These are phyloP conservation scores for Zaprionus obscuricornis DNA, from an alignment of 2,888 invertebrate species.

Conservation along the genomic window DNA sequence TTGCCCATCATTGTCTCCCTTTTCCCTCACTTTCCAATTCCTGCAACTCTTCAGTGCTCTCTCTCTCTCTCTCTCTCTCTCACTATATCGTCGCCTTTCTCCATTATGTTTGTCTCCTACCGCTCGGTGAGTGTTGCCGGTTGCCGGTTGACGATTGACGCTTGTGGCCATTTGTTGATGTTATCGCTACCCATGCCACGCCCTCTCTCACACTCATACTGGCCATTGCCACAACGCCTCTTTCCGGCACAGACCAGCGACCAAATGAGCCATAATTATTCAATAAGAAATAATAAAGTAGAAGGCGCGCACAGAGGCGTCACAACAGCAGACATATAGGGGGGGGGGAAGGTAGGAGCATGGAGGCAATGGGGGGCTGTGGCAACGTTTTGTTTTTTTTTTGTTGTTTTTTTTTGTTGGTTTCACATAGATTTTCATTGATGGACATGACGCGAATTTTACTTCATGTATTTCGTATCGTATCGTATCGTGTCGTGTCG, in stretches of 20 bases:
- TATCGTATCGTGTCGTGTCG: too few relatives aligned
- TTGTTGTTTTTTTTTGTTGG: constrained; percentile 30
- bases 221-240: too few relatives aligned
- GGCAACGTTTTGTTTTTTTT: constrained; percentile 16
- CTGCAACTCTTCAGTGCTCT: background rate
- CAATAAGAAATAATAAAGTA: constrained; percentile 81
- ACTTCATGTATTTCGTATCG: too few relatives aligned
- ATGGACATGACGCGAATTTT: constrained; percentile 63
- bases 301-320: constrained; percentile 26
- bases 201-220: too few relatives aligned
- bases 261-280: constrained; percentile 82
- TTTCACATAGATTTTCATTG: constrained; percentile 59
- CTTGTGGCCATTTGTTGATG: constrained; percentile 50
- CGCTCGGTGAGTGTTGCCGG: too few relatives aligned
- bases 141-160: constrained; percentile 54
- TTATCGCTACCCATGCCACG: constrained; percentile 54
- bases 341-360: background rate
- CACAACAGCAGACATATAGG: background rate
- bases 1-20: background rate
- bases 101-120: too few relatives aligned
- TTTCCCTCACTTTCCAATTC: background rate
- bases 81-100: too few relatives aligned
- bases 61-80: background rate
- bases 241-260: constrained; percentile 17
- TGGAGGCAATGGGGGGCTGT: background rate